Percentiles rank a stretch among this genome's conserved stretches.
Evolutionary conservation across 2,888 invertebrate genomes (phyloP).

Genomic region (Notodonta dromedarius): DNA sequence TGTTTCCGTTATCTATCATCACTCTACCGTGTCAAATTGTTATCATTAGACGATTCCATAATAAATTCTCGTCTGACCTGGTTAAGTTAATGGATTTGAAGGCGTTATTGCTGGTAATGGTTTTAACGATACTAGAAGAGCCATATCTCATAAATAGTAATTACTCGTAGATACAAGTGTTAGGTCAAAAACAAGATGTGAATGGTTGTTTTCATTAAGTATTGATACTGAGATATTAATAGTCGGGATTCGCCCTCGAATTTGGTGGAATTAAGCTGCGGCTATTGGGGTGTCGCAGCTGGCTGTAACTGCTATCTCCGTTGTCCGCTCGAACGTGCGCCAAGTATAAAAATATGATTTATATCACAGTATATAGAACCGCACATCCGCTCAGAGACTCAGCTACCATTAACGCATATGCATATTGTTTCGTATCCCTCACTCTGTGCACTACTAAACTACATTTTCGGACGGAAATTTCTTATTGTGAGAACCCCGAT

Average conservation of each 20-base stretch:
- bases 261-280: constrained; percentile 75
- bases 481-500: constrained; percentile 56
- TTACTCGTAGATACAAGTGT: constrained; percentile 7
- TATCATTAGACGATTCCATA: constrained; percentile 67
- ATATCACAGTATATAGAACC: constrained; percentile 58
- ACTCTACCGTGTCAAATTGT: constrained; percentile 72
- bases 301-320: constrained; percentile 69
- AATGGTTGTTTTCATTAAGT: constrained; percentile 45
- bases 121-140: constrained; percentile 31
- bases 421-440: constrained; percentile 48
- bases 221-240: constrained; percentile 67
- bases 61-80: constrained; percentile 48
- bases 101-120: constrained; percentile 32
- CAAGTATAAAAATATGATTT: constrained; percentile 79
- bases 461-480: constrained; percentile 50
- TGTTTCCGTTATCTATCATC: constrained; percentile 78
- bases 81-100: constrained; percentile 31
- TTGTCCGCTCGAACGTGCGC: constrained; percentile 60
- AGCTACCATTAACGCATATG: constrained; percentile 57
- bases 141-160: neutral
- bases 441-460: constrained; percentile 43
- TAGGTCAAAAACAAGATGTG: constrained; percentile 1
- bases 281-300: constrained; percentile 79
- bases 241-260: constrained; percentile 70
- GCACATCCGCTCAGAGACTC: constrained; percentile 58